Evolutionary conservation across 2,113 vertebrate species (phyloP), one percentile per base, ranked within the genome.

Genomic region (Amblyopsis rosae): DNA sequence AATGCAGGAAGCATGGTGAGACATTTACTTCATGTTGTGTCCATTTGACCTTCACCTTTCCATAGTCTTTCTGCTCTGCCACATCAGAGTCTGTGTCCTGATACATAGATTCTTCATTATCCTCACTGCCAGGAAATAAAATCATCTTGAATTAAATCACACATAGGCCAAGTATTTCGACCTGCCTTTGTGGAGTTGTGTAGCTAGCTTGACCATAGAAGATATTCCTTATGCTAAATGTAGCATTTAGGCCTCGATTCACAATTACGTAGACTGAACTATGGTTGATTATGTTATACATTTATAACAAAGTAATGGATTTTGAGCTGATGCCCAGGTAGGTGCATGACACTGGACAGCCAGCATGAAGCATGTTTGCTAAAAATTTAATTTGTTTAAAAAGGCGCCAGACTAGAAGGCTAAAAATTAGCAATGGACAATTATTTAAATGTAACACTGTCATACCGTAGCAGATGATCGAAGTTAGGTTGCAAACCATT

Each of bases 1-100:
- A 2, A 0, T 12, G 0, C 2, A 0, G 10, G n/a, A 67, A 46
- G 63, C 17, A 62, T 15, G 11, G 51, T 8, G 0, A 0, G 68
- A 41, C 58, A 71, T 9, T 75, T 79, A 97, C 98, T 95, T 99
- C 98, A 60, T 96, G 95, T 0, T 94, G 94, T 0, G 95, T 95
- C 97, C 98, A 99, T 62, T 95, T 99, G 78, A 98, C 94, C 86
- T 97, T 98, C 50, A 95, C 94, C 71, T 94, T 95, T 59, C 93
- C 91, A 12, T 83, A 86, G 1, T 99, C 98, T 69, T 92, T 93
- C 53, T 92, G 95, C 69, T 98, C 98, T 0, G 94, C 92, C 55
- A 95, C 94, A 47, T 99, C 98, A 0, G 94, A 94, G 61, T 99
- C 97, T 0, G 94, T 93, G 62, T 99, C 98, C 68, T 95, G 96